Evolutionary conservation across 2,888 invertebrate species (phyloP), one percentile per base, ranked within the genome.

Genomic region (Cosmia trapezina): DNA sequence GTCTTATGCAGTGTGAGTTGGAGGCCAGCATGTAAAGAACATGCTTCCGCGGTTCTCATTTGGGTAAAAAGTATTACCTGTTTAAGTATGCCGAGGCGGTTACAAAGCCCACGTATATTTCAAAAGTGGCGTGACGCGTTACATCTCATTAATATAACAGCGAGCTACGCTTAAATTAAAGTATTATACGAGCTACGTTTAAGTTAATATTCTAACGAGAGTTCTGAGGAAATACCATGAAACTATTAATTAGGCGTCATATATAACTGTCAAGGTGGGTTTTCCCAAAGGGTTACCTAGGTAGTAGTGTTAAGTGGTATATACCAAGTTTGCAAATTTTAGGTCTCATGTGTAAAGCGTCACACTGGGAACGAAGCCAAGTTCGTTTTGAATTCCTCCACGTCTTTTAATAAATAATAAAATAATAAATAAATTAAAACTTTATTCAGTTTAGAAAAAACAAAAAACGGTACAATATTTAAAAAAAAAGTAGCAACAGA

Each of bases 51-150:
- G 78, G 68, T 80, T 81, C 74, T 78, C 72, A 73, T 86, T 78
- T 83, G 61, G 74, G 73, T 75, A 76, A 78, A 83, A 80, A 73
- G 66, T 81, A 81, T 85, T 82, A 80, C 80, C 78, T 83, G 75
- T 84, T 83, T 82, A 73, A 78, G 83, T 87, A 87, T 83, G 84
- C 83, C 62, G 73, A 61, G 61, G 76, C 63, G 64, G 80, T 79
- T 73, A 77, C 78, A 75, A 74, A 78, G 68, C 78, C 78, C 75
- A 61, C 76, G 74, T 78, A 78, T 84, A 82, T 86, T 85, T 85
- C 75, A 72, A 60, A 74, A 83, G 77, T 82, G 80, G 77, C 62
- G 77, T 83, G 79, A 84, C 78, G 71, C 67, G 76, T 83, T 76
- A 81, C 83, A 68, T 78, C 81, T 83, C 83, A 80, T 87, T 87